A percentile compares a stretch with the other conserved stretches of the same genome.
These are phyloP conservation scores for Enteromius argenteus DNA, from an alignment of 2,797 vertebrate species.

Conservation along the genomic window DNA sequence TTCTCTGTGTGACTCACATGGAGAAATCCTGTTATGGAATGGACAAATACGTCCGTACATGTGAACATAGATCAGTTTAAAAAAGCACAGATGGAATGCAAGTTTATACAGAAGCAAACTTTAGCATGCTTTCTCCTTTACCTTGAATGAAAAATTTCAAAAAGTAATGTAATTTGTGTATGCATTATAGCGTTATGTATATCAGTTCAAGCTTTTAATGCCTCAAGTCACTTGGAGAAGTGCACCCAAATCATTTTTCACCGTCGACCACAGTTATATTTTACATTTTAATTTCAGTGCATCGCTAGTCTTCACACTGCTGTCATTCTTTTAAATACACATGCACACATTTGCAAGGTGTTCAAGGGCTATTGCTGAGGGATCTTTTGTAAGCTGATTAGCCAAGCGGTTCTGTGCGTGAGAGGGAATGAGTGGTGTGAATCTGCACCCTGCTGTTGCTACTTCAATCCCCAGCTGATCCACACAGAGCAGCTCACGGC, in stretches of 20 bases:
- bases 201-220: neutral
- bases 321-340: conserved; percentile 13
- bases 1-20: conserved; percentile 4
- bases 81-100: neutral
- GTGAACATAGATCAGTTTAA: neutral
- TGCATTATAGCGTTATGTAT: neutral
- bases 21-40: neutral
- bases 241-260: neutral
- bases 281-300: neutral
- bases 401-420: conserved; percentile 67
- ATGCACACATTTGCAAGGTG: conserved; percentile 57
- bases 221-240: neutral
- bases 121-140: neutral
- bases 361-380: conserved; percentile 63
- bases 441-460: conserved; percentile 30
- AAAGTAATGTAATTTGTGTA: neutral
- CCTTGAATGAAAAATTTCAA: neutral
- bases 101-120: neutral
- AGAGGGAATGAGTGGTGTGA: conserved; percentile 51
- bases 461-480: conserved; percentile 27
- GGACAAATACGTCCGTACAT: neutral
- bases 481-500: neutral
- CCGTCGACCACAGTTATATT: neutral
- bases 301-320: conserved; percentile 16
- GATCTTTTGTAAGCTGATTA: conserved; percentile 81